Evolutionary conservation across 2,113 vertebrate species (phyloP).

Genomic region (Dolichallabes microphthalmus): DNA sequence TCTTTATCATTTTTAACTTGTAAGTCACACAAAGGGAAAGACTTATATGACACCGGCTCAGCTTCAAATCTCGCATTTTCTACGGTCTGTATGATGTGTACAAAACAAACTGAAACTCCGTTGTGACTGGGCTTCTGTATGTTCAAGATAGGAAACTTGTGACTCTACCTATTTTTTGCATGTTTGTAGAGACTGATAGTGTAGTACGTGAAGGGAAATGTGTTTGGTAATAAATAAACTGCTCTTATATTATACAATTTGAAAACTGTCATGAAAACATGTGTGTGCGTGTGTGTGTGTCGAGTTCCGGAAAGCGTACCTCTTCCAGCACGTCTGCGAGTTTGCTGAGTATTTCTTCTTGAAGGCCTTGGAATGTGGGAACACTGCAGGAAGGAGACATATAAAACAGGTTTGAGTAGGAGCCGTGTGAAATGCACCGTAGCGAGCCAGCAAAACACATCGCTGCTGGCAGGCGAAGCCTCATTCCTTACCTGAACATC

Average conservation of each 20-base stretch:
- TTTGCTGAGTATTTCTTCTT: constrained; percentile 93
- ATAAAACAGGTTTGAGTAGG: neutral
- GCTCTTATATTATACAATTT: neutral
- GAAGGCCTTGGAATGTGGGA: constrained; percentile 90
- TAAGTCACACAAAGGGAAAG: neutral
- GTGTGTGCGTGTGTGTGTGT: too few species aligned
- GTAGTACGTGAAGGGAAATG: neutral
- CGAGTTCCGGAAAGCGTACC: constrained; percentile 64
- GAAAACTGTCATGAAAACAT: neutral
- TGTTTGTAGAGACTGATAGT: neutral
- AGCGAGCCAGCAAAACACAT: neutral
- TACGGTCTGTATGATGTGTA: neutral
- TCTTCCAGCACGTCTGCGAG: constrained; percentile 94
- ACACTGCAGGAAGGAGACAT: constrained; percentile 75
- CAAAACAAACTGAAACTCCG: neutral
- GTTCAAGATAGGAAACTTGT: neutral
- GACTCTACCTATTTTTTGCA: neutral
- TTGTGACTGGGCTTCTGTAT: neutral
- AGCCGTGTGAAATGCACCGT: neutral
- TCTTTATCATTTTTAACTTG: neutral
- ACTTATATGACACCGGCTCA: neutral
- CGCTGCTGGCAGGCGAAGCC: neutral
- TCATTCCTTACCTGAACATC: neutral
- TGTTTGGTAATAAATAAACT: neutral
- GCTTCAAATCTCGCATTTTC: neutral